These are phyloP conservation scores for Mustelus asterias DNA, from an alignment of 2,113 vertebrate genomes.

Conservation along the genomic window DNA sequence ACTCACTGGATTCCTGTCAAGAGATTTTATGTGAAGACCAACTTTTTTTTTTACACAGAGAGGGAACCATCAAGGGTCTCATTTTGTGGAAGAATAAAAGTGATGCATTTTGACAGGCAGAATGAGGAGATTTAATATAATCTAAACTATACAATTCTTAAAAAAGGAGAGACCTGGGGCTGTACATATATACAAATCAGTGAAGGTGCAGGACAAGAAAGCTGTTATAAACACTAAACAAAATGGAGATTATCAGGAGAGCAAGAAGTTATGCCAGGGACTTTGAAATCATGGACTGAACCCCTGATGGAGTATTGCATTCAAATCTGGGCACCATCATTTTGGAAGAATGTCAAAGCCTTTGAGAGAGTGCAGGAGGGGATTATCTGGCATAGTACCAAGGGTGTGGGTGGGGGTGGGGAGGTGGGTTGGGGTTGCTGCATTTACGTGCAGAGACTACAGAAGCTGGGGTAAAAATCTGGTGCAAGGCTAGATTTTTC, in stretches of 20 bases:
- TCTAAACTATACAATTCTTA: neutral
- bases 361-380: neutral
- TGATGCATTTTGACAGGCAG: neutral
- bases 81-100: neutral
- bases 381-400: neutral
- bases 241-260: no score
- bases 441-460: neutral
- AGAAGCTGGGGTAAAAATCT: neutral
- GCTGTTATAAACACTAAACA: neutral
- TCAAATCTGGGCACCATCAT: neutral
- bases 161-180: no score
- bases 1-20: neutral
- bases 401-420: no score
- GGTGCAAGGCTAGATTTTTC: no score
- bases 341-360: no score
- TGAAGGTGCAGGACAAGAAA: no score
- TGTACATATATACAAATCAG: no score
- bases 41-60: neutral
- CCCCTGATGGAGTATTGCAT: neutral
- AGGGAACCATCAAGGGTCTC: neutral
- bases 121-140: neutral
- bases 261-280: neutral
- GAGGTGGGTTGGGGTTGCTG: no score
- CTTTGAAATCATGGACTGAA: neutral
- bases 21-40: neutral